These are phyloP conservation scores for Priocnemis perturbator DNA, from an alignment of 2,888 invertebrate genomes.

Conservation along the genomic window DNA sequence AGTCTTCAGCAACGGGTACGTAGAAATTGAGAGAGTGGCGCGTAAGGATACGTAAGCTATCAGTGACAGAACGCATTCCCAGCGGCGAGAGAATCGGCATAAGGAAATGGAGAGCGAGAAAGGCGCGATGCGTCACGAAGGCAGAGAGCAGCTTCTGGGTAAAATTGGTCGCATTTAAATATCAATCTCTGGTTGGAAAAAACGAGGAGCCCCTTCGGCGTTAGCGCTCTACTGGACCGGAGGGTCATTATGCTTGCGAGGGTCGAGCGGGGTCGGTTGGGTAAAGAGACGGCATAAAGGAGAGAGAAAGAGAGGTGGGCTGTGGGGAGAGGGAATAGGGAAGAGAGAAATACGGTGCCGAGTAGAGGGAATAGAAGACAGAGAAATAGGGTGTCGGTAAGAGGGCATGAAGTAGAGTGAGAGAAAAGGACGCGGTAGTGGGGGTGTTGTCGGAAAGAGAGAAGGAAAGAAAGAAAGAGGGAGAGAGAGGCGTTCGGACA, in stretches of 20 bases:
- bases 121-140: slow-evolving; percentile 4
- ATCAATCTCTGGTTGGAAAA: slow-evolving; percentile 51
- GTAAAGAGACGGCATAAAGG: slow-evolving; percentile 9
- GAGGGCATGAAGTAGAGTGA: not conserved
- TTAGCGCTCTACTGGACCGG: slow-evolving; percentile 19
- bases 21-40: too few species aligned
- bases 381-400: not conserved
- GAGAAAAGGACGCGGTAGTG: too few species aligned
- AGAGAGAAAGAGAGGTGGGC: slow-evolving; percentile 9
- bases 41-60: too few species aligned
- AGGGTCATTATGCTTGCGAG: slow-evolving; percentile 56
- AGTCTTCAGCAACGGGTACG: too few species aligned
- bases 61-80: too few species aligned
- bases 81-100: too few species aligned
- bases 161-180: slow-evolving; percentile 58
- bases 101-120: slow-evolving; percentile 9
- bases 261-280: slow-evolving; percentile 38
- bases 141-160: slow-evolving; percentile 24
- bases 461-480: slow-evolving; percentile 8
- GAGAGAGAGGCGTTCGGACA: slow-evolving; percentile 64
- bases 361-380: not conserved
- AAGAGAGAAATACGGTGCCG: not conserved
- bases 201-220: slow-evolving; percentile 10
- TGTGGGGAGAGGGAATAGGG: slow-evolving; percentile 11
- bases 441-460: not conserved